Percentiles rank a stretch among this genome's conserved stretches.
Evolutionary conservation across 2,888 invertebrate species (phyloP).

Genomic region (Petrolisthes cinctipes): DNA sequence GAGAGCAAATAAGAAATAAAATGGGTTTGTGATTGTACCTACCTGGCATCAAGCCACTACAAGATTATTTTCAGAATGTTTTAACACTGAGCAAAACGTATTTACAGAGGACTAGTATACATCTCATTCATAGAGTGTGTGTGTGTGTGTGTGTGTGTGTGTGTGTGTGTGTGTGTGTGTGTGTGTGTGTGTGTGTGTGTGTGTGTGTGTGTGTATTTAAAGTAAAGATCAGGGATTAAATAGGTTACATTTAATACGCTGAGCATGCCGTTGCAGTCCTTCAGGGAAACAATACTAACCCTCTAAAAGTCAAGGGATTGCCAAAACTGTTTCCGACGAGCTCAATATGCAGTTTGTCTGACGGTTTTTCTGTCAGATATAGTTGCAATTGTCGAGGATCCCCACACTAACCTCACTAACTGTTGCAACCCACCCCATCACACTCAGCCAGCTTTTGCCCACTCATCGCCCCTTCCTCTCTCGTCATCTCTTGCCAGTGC

Average conservation of each 20-base stretch:
- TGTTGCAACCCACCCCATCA: not conserved
- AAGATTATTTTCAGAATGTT: too few relatives aligned
- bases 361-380: not conserved
- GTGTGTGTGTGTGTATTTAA: not conserved
- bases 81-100: too few relatives aligned
- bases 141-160: not conserved
- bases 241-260: too few relatives aligned
- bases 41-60: too few relatives aligned
- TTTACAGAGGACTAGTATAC: too few relatives aligned
- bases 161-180: conserved; percentile 1
- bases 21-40: too few relatives aligned
- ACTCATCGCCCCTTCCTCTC: not conserved
- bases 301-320: not conserved
- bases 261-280: too few relatives aligned
- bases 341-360: not conserved
- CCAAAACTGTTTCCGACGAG: not conserved
- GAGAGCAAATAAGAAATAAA: too few relatives aligned
- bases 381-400: not conserved
- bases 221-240: too few relatives aligned
- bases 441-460: not conserved
- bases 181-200: not conserved
- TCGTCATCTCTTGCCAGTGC: not conserved
- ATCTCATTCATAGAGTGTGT: not conserved
- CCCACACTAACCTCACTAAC: not conserved
- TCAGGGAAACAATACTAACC: not conserved